Conservation (phyloP, 2,113 vertebrate genomes). For the Oenanthe oenanthe region DNA sequence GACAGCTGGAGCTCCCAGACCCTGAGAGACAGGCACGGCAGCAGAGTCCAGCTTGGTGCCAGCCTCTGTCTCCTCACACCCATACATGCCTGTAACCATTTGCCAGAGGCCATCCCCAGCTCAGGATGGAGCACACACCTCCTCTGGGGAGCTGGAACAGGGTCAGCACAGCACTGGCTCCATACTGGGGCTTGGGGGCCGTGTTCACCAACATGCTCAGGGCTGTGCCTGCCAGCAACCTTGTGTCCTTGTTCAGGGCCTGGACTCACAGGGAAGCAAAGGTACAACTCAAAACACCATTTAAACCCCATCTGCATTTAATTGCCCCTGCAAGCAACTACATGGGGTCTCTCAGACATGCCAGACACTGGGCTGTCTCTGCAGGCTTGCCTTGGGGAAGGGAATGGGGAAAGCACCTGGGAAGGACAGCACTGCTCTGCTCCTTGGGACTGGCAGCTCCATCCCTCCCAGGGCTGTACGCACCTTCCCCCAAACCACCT, state of each 20-base stretch:
- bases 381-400: not conserved
- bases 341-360: not conserved
- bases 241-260: conserved; percentile 79
- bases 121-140: conserved; percentile 3
- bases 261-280: conserved; percentile 20
- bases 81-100: not conserved
- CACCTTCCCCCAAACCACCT: conserved; percentile 79
- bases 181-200: conserved; percentile 38
- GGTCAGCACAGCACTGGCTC: conserved; percentile 69
- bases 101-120: not conserved
- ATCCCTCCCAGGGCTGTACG: not conserved
- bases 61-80: not conserved
- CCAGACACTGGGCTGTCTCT: not conserved
- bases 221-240: conserved; percentile 83
- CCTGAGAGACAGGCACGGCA: rapidly evolving
- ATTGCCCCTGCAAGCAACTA: not conserved
- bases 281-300: not conserved
- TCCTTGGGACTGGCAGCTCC: not conserved
- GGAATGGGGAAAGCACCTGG: rapidly evolving
- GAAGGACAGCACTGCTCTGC: not conserved
- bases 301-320: not conserved
- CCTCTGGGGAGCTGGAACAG: conserved; percentile 70
- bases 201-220: conserved; percentile 87
- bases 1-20: not conserved
- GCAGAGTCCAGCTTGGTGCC: not conserved